These are phyloP conservation scores for Daubentonia madagascariensis DNA, from an alignment of 2,113 vertebrate species.

Conservation along the genomic window DNA sequence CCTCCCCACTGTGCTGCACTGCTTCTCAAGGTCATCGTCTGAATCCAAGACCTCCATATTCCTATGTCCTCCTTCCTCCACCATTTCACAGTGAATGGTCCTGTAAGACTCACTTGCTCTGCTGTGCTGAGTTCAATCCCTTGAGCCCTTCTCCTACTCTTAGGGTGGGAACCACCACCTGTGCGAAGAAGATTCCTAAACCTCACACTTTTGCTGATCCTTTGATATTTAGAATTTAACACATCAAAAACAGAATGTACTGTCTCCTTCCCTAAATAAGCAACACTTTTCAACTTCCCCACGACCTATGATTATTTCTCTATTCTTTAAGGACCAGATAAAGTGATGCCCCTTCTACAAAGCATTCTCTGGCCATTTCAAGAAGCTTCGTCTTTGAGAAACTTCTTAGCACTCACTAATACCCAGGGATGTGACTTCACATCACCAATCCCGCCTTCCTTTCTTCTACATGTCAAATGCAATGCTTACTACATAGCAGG, in stretches of 20 bases:
- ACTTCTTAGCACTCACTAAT: neutral
- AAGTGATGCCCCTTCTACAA: neutral
- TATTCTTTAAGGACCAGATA: neutral
- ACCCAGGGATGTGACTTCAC: neutral
- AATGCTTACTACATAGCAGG: neutral
- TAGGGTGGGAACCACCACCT: neutral
- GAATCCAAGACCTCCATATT: neutral
- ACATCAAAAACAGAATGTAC: neutral
- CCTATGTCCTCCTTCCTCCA: neutral
- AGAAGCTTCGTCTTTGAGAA: neutral
- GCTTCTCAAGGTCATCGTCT: neutral
- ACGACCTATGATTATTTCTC: neutral
- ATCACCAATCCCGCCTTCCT: neutral
- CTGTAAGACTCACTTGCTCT: neutral
- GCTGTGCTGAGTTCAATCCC: neutral
- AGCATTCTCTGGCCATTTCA: neutral
- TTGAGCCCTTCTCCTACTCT: neutral
- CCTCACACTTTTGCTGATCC: neutral
- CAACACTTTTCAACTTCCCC: neutral
- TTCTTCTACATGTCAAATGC: neutral
- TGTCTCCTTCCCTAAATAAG: neutral
- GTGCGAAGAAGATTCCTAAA: neutral
- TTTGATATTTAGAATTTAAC: neutral
- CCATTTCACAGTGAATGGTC: neutral
- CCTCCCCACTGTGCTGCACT: neutral